phyloP scores from a whole-genome alignment of 1,140 invertebrate species.

The Epicauta chinensis region DNA sequence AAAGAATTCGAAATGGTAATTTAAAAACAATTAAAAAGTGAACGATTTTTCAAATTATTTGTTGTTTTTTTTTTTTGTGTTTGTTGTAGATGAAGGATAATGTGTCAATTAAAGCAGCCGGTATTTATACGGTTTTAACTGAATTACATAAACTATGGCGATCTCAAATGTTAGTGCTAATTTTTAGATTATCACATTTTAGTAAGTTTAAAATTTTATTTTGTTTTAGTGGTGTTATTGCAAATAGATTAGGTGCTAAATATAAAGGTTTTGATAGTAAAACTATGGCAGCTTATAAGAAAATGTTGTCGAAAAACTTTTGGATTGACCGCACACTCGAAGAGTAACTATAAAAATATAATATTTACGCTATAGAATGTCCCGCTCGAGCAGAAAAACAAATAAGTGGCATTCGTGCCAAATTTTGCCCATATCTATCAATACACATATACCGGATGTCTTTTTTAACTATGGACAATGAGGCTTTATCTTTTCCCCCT shows the following conservation, averaged over 20 bases:
- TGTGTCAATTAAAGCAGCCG: conserved; percentile 4
- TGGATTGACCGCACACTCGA: conserved; percentile 27
- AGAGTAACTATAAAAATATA: conserved; percentile 24
- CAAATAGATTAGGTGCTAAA: neutral
- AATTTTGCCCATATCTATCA: too few species aligned
- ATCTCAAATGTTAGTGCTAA: conserved; percentile 4
- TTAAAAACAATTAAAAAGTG: neutral
- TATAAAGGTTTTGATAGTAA: conserved; percentile 6
- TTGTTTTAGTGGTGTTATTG: conserved; percentile 2
- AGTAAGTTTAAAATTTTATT: neutral
- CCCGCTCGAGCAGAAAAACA: conserved; percentile 22
- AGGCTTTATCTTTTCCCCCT: too few species aligned
- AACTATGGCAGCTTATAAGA: conserved; percentile 19
- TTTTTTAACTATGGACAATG: too few species aligned
- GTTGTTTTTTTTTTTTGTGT: neutral
- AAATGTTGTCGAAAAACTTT: conserved; percentile 26
- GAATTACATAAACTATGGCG: conserved; percentile 8
- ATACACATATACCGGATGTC: too few species aligned
- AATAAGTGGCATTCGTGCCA: neutral
- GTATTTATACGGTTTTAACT: conserved; percentile 9
- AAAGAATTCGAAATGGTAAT: conserved; percentile 5
- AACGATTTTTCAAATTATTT: neutral
- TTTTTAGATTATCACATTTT: neutral
- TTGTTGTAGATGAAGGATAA: conserved; percentile 12
- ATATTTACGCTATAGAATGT: too few species aligned